phyloP scores from a whole-genome alignment of 2,113 vertebrate species.

The Oryzias javanicus region DNA sequence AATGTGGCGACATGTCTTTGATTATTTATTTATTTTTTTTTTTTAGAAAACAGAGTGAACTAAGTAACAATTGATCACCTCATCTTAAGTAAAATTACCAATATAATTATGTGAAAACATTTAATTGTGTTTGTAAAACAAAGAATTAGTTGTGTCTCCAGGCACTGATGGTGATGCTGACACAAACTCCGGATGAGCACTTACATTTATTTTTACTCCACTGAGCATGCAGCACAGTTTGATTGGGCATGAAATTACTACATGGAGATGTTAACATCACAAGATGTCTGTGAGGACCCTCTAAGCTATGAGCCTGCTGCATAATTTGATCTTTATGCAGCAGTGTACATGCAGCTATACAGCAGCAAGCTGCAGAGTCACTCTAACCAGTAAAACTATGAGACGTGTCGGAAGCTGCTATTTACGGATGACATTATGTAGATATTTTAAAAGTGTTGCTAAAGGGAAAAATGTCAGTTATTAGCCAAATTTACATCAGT shows the following conservation, averaged over 20 bases:
- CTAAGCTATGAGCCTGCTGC: neutral
- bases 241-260: constrained; percentile 4
- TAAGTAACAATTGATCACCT: no score
- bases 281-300: neutral
- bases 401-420: neutral
- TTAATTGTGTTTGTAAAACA: no score
- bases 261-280: neutral
- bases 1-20: no score
- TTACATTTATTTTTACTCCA: neutral
- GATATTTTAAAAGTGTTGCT: neutral
- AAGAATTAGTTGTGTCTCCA: no score
- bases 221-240: neutral
- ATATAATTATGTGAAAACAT: no score
- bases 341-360: neutral
- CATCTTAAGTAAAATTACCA: no score
- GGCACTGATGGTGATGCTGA: neutral
- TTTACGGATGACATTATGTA: neutral
- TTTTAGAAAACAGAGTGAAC: no score
- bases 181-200: neutral
- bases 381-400: neutral
- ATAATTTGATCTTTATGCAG: neutral
- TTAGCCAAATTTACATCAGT: neutral
- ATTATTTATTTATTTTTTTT: no score
- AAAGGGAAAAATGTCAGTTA: neutral
- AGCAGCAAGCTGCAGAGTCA: neutral